Base-by-base conservation (phyloP, 92 coral and sea anemone species). In the Epizoanthus scotinus region DNA sequence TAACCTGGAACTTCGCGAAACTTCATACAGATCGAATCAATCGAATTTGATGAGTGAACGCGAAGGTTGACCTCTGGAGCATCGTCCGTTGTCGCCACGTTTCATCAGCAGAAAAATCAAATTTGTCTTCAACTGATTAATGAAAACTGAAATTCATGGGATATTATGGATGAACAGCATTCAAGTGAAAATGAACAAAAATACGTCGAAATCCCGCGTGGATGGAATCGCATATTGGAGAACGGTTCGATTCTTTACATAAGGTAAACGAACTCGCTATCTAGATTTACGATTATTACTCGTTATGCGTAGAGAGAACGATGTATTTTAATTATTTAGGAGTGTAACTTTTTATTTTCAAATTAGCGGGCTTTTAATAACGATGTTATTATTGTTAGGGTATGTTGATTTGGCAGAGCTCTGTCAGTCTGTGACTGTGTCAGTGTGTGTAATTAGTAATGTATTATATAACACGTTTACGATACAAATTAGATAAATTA, bases 171-270 rank as follows among this genome's bases (percentile, higher is more conserved):
- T 85, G 85, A 86, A 74, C 70, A 65, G 65, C 84, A 79, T 22
- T 20, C 70, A 55, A 74, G 56, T 63, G 82, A 77, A 49, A 90
- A 81, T 63, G 97, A 88, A 61, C 91, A 82, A 79, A 84, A 83
- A 56, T 87, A 75, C 88, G 87, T 96, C 40, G 96, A 93, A 78
- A 94, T 96, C 62, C 99, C 99, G 58, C 87, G 94, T 38, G 99
- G 99, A 4, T 96, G 99, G 99, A 93, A 78, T 54, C 93, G 99
- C 71, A 90, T 90, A 54, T 84, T 89, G 44, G 99, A 96, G 83
- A 96, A 96, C 69, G 99, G 91, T 75, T 87, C 89, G 64, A 83
- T 96, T 77, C 90, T 91, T 42, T 96, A 96, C 86, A 87, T 96
- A 78, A 96, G 99, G 99, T 96, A 84, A 65, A 92, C 22, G 47